Conservation (phyloP, 2,113 vertebrate species). For the Butastur rufipennis region DNA sequence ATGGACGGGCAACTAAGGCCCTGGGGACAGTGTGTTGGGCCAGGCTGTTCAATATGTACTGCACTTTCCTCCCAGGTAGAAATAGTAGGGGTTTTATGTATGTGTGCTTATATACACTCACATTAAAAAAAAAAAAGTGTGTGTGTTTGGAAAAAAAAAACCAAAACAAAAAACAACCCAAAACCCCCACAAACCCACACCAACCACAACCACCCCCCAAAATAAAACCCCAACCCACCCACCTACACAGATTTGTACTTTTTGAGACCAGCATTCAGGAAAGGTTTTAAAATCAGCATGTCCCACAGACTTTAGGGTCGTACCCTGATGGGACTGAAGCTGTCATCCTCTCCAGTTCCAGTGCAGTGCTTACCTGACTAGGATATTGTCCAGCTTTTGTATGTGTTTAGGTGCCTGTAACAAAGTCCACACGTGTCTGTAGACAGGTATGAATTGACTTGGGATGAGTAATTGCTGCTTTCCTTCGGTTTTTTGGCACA, state of each 20-base stretch:
- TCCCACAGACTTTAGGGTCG: neutral
- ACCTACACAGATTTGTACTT: neutral
- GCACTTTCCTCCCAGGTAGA: neutral
- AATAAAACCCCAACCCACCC: too few species aligned
- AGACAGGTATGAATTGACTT: neutral
- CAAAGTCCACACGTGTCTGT: accelerated
- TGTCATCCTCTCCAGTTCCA: neutral
- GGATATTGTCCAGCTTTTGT: neutral
- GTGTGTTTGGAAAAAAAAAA: too few species aligned
- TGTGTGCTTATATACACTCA: too few species aligned
- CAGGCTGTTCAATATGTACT: neutral
- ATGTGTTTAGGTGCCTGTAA: neutral
- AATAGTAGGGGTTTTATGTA: neutral
- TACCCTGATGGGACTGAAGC: neutral
- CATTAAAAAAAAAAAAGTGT: neutral
- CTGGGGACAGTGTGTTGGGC: accelerated
- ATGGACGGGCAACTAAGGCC: neutral
- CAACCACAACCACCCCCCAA: too few species aligned
- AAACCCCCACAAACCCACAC: too few species aligned
- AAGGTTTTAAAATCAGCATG: neutral
- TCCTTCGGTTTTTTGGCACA: neutral
- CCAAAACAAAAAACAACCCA: too few species aligned
- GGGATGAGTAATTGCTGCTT: neutral
- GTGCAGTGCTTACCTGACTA: neutral
- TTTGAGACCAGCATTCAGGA: neutral